phyloP scores from a whole-genome alignment of 2,113 vertebrate genomes.

The Eolophus roseicapilla region DNA sequence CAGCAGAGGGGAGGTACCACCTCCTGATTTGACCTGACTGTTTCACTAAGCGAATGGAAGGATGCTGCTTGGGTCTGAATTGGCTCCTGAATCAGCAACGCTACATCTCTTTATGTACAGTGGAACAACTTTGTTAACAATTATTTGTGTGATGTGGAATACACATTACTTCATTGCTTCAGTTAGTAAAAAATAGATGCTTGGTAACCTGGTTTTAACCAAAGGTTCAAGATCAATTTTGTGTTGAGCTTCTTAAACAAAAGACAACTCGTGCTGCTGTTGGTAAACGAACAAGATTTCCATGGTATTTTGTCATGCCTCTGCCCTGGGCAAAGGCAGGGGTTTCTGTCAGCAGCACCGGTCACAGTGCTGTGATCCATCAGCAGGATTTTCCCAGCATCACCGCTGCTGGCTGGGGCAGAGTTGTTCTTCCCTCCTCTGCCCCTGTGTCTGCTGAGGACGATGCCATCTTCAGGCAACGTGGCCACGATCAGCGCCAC shows the following conservation, averaged over 20 bases:
- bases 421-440: not conserved
- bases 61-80: not conserved
- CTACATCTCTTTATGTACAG: not conserved
- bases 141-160: not conserved
- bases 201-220: not conserved
- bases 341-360: not conserved
- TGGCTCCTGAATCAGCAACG: not conserved
- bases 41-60: no score
- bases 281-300: rapidly evolving
- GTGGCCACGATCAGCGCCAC: rapidly evolving
- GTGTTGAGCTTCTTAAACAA: no score
- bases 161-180: not conserved
- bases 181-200: not conserved
- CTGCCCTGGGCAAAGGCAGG: not conserved
- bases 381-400: not conserved
- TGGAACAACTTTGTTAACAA: not conserved
- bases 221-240: rapidly evolving
- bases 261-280: not conserved
- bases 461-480: not conserved
- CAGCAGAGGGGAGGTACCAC: not conserved
- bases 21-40: not conserved
- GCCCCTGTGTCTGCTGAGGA: not conserved
- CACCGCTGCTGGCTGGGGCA: not conserved
- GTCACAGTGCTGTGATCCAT: not conserved
- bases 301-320: rapidly evolving